Conservation (phyloP, 2,888 invertebrate species). For the Yponomeuta cagnagella region DNA sequence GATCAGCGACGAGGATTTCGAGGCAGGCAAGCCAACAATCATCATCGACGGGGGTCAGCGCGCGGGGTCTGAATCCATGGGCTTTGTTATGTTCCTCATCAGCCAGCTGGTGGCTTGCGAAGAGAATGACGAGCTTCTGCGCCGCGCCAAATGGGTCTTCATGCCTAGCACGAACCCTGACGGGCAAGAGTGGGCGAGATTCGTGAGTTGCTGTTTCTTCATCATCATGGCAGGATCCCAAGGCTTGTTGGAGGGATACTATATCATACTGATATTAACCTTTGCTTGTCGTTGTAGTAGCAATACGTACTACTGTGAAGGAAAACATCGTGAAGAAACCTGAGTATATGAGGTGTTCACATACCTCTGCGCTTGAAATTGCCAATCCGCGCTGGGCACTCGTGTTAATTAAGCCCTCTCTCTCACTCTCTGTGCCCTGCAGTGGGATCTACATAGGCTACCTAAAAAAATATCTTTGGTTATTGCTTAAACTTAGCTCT, state of each 20-base stretch:
- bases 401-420: too few relatives aligned
- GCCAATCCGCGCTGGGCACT: too few relatives aligned
- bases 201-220: constrained; percentile 35
- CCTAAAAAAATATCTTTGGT: too few relatives aligned
- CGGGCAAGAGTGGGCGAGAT: constrained; percentile 49
- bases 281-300: too few relatives aligned
- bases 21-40: constrained; percentile 38
- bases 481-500: too few relatives aligned
- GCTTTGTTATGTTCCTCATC: constrained; percentile 46
- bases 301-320: too few relatives aligned
- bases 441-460: too few relatives aligned
- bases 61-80: constrained; percentile 43
- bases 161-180: constrained; percentile 59
- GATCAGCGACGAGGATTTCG: constrained; percentile 16
- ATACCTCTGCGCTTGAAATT: too few relatives aligned
- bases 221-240: not conserved
- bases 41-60: constrained; percentile 59
- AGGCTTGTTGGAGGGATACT: not conserved
- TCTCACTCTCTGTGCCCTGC: too few relatives aligned
- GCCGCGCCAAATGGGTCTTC: constrained; percentile 49
- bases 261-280: too few relatives aligned
- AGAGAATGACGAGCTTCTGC: constrained; percentile 45
- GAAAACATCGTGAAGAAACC: too few relatives aligned
- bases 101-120: constrained; percentile 53
- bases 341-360: too few relatives aligned